Base-by-base conservation (phyloP, 2,797 vertebrate species). In the Melanotaenia pygmaea region DNA sequence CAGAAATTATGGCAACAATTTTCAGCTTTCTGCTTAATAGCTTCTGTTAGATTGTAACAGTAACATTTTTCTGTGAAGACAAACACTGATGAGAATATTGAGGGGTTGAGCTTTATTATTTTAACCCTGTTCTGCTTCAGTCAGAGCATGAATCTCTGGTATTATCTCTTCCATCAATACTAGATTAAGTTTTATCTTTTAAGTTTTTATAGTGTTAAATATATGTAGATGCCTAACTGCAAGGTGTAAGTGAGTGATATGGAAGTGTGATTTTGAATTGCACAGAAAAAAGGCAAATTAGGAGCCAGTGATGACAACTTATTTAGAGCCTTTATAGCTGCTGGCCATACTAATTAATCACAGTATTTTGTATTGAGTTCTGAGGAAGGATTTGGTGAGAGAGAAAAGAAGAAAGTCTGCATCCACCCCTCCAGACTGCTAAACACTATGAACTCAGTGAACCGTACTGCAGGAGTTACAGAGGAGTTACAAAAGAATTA, bases 381-480 rank as follows among this genome's bases (percentile, higher is more conserved):
- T 68, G 69, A 58, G 68, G 53, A 78, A 78, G 72, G 59, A 72
- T 86, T 89, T 67, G 71, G 79, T 56, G 79, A 81, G 82, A 68
- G 77, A 77, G 82, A 73, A 59, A 67, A 34, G 38, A 30, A n/a
- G 67, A 70, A 51, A 72, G 70, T 64, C 13, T 72, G 77, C 74
- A 64, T 81, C 61, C 45, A 83, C 76, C 65, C 81, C 83, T 78
- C 47, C 70, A 84, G 91, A 88, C 87, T 91, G 86, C 82, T 84
- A 84, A 92, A 84, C 83, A 79, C 84, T 40, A 22, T 88, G 88
- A 92, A 93, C 93, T 66, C 92, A 32, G 56, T 92, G 89, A 93
- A 90, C 91, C 74, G 11, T 18, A 22, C 72, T 61, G 1, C 63
- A 13, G 59, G 69, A 71, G 51, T 37, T 71, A 61, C 57, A 77